Conservation (phyloP, 2,888 invertebrate genomes). For the Macrosoma leucophasiata region DNA sequence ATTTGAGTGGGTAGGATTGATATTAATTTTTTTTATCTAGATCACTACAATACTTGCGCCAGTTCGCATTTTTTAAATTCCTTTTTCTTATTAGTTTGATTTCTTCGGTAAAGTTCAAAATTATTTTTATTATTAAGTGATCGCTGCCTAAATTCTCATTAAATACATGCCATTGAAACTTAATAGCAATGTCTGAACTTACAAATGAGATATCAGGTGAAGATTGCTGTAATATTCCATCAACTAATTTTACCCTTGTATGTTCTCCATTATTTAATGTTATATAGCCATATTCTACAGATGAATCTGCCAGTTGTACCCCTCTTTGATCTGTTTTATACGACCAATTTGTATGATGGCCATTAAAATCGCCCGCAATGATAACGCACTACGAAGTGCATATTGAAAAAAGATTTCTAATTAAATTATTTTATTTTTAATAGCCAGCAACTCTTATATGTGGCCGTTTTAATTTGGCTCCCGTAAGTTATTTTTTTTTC, state of each 20-base stretch:
- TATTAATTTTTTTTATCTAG: neutral
- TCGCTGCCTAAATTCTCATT: slow-evolving; percentile 22
- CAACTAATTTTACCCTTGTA: slow-evolving; percentile 18
- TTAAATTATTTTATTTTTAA: no score
- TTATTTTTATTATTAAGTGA: slow-evolving; percentile 8
- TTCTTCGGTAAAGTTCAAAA: neutral
- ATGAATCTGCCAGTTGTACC: slow-evolving; percentile 15
- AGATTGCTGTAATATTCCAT: slow-evolving; percentile 16
- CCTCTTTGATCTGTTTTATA: slow-evolving; percentile 21
- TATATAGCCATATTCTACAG: slow-evolving; percentile 11
- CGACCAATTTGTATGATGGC: slow-evolving; percentile 26
- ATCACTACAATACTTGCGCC: slow-evolving; percentile 1
- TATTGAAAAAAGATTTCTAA: no score
- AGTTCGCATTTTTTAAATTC: slow-evolving; percentile 2
- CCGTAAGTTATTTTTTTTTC: no score
- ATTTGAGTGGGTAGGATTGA: neutral
- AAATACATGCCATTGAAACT: slow-evolving; percentile 13
- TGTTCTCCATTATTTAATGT: slow-evolving; percentile 15
- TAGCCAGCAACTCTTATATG: no score
- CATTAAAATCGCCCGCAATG: slow-evolving; percentile 21
- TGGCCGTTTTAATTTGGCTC: no score
- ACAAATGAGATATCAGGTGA: slow-evolving; percentile 22
- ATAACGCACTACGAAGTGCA: no score
- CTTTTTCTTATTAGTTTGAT: neutral
- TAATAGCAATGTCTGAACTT: slow-evolving; percentile 12